A percentile compares a stretch with the other conserved stretches of the same genome.
Evolutionary conservation across 2,888 invertebrate species (phyloP).

Genomic region (Epinotia ramella): DNA sequence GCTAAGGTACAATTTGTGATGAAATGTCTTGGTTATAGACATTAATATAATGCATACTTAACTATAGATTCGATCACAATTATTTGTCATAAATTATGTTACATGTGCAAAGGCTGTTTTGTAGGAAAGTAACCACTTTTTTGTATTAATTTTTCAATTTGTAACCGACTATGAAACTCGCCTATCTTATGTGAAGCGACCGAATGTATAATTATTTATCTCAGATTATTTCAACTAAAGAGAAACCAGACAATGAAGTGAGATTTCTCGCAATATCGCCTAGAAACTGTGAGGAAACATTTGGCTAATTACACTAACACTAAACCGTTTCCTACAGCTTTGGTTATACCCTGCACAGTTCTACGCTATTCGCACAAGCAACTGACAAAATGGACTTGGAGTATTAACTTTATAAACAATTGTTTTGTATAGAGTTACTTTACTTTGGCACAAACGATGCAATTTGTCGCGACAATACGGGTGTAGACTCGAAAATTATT

Average conservation of each 20-base stretch:
- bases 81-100: background rate
- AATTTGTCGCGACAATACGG: too few species aligned
- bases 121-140: too few species aligned
- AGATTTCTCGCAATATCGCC: conserved; percentile 24
- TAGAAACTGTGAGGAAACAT: conserved; percentile 17
- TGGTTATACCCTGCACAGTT: conserved; percentile 43
- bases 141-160: too few species aligned
- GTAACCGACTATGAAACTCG: too few species aligned
- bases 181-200: background rate
- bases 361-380: conserved; percentile 29
- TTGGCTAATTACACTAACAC: conserved; percentile 30
- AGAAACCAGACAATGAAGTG: background rate
- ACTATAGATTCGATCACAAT: conserved; percentile 13
- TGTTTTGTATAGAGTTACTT: conserved; percentile 31
- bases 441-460: background rate
- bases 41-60: background rate
- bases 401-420: conserved; percentile 8
- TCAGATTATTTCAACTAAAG: conserved; percentile 2
- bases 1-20: conserved; percentile 44
- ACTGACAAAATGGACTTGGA: conserved; percentile 29
- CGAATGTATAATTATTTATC: conserved; percentile 12
- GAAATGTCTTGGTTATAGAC: conserved; percentile 8
- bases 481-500: too few species aligned
- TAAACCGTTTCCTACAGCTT: conserved; percentile 32
- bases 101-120: too few species aligned